These are phyloP conservation scores for Drosophila arizonae DNA, from an alignment of 1,140 invertebrate species.

Conservation along the genomic window DNA sequence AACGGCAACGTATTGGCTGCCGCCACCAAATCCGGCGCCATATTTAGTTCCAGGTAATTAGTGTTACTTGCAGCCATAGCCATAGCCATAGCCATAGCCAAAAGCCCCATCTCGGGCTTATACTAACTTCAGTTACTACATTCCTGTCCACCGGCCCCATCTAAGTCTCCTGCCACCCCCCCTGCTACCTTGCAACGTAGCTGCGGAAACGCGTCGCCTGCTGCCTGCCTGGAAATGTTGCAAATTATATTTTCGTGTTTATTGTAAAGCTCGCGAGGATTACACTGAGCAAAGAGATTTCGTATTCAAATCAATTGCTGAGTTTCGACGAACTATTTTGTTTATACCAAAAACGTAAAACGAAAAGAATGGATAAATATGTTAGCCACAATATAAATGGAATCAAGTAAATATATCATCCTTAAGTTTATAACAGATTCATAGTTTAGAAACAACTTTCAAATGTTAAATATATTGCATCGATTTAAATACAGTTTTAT, in stretches of 20 bases:
- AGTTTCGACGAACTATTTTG: background rate
- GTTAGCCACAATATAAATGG: too few relatives aligned
- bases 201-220: constrained; percentile 49
- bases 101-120: constrained; percentile 17
- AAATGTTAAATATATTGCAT: too few relatives aligned
- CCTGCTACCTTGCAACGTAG: background rate
- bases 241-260: constrained; percentile 81
- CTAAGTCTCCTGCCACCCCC: background rate
- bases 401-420: too few relatives aligned
- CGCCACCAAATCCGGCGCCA: constrained; percentile 88
- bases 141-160: too few relatives aligned
- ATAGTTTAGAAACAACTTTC: too few relatives aligned
- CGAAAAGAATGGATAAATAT: too few relatives aligned
- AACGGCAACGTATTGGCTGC: constrained; percentile 91
- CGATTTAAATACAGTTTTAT: too few relatives aligned
- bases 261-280: constrained; percentile 76
- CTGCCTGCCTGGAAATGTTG: constrained; percentile 50
- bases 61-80: constrained; percentile 61
- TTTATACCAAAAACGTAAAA: too few relatives aligned
- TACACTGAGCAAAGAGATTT: constrained; percentile 21
- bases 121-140: constrained; percentile 2
- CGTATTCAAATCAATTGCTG: background rate
- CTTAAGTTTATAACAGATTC: too few relatives aligned
- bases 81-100: constrained; percentile 19
- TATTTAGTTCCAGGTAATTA: constrained; percentile 90